phyloP scores from a whole-genome alignment of 2,797 vertebrate species.

The Xyrichtys novacula region DNA sequence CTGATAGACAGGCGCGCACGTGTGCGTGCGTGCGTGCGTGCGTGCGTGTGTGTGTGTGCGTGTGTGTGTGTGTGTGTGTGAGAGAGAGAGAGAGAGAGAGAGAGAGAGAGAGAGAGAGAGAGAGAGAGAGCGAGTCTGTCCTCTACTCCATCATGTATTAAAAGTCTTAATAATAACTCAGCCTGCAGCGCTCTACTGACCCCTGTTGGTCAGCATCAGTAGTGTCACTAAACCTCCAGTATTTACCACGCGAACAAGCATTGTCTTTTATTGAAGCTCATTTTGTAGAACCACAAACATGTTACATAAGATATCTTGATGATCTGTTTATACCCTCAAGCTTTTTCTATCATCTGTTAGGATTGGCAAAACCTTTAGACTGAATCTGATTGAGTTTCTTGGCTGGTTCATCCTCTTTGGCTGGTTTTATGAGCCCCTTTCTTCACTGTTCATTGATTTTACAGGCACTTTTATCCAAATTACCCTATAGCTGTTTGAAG shows the following conservation, averaged over 20 bases:
- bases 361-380: conserved; percentile 3
- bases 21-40: background rate
- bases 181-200: conserved; percentile 47
- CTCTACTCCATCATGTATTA: background rate
- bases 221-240: background rate
- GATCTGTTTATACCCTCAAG: background rate
- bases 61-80: background rate
- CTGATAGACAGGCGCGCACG: conserved; percentile 32
- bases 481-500: no score
- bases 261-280: background rate
- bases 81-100: no score
- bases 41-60: background rate
- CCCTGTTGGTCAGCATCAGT: conserved; percentile 48
- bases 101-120: no score
- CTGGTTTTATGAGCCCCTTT: no score
- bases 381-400: background rate
- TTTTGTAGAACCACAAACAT: conserved; percentile 1
- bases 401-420: no score
- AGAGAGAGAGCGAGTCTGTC: no score
- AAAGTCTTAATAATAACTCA: conserved; percentile 7
- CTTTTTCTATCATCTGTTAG: background rate
- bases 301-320: background rate
- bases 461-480: no score
- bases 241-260: background rate
- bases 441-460: no score